Base-by-base conservation (phyloP, 2,797 vertebrate genomes). In the Melanotaenia pygmaea region DNA sequence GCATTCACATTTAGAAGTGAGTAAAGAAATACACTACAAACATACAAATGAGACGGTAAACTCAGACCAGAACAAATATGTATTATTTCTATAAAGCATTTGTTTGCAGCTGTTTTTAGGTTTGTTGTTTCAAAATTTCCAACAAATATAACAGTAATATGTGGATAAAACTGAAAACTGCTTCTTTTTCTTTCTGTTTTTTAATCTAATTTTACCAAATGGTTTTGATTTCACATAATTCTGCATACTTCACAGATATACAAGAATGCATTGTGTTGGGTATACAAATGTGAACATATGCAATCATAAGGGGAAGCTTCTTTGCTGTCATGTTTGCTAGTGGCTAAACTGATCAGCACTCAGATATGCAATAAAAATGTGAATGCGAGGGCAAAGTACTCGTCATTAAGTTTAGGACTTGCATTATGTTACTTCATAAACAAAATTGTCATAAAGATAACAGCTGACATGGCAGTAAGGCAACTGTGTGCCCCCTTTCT, bases 381-480 rank as follows among this genome's bases (percentile, higher is more conserved):
- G n/a, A 24, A n/a, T 51, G 20, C 3, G 6, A 50, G 47, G 20
- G 47, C 18, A 50, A 50, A 8, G 47, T n/a, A 45, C 22, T 20
- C 26, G 3, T 14, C 22, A 56, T 24, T 68, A 37, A 50, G 37
- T 69, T 61, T 22, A 38, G 32, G 20, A 8, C 37, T 66, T 32
- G 43, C 35, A 40, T 67, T 13, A 67, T 30, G 24, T 50, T 12
- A 10, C 65, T 59, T 61, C 9, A 64, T n/a, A 32, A 11, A 43
- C 50, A 11, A 30, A 28, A 20, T 53, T 24, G 47, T 38, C 60
- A 35, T 63, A 34, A 13, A 32, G 38, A 45, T 63, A 16, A 67
- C 58, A 47, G 40, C 28, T 54, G 5, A 24, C 30, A 9, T 22
- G 28, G 16, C 47, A 56, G 50, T 51, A 7, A 28, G 1, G 35